These are phyloP conservation scores for Hirtodrosophila duncani DNA, from an alignment of 2,888 invertebrate genomes.

Conservation along the genomic window DNA sequence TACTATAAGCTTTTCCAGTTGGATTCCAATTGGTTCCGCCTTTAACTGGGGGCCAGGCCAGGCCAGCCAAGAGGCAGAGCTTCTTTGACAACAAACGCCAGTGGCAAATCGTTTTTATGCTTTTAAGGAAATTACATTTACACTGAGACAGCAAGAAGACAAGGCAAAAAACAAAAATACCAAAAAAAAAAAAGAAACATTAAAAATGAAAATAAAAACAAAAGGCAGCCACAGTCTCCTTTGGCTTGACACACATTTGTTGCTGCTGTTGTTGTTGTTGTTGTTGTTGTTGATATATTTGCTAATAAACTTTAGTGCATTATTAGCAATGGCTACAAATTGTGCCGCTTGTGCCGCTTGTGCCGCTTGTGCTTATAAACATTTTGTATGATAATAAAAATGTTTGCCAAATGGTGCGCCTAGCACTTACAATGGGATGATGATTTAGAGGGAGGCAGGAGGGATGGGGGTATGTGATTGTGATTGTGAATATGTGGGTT, in stretches of 20 bases:
- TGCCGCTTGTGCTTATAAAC: slow-evolving; percentile 11
- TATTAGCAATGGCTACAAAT: slow-evolving; percentile 62
- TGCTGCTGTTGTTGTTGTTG: slow-evolving; percentile 15
- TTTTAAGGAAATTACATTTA: slow-evolving; percentile 67
- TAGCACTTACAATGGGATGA: slow-evolving; percentile 47
- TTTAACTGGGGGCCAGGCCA: slow-evolving; percentile 39
- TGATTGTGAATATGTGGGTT: slow-evolving; percentile 11
- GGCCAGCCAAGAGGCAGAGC: no score
- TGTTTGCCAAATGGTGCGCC: slow-evolving; percentile 62
- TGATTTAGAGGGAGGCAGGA: no score
- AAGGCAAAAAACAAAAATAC: slow-evolving; percentile 15
- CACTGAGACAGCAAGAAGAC: no score
- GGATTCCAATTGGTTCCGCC: slow-evolving; percentile 60
- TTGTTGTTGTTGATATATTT: slow-evolving; percentile 35
- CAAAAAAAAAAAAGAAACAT: neutral
- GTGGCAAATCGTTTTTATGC: slow-evolving; percentile 67
- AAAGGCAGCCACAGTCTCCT: no score
- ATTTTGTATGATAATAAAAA: slow-evolving; percentile 58
- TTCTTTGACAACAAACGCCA: slow-evolving; percentile 35
- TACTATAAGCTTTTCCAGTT: no score
- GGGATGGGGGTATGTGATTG: slow-evolving; percentile 3
- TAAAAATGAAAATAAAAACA: no score
- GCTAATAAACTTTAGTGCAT: slow-evolving; percentile 65
- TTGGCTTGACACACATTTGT: slow-evolving; percentile 37
- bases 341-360: slow-evolving; percentile 36